Evolutionary conservation across 2,113 vertebrate species (phyloP).

Genomic region (Dicrurus megarhynchus): DNA sequence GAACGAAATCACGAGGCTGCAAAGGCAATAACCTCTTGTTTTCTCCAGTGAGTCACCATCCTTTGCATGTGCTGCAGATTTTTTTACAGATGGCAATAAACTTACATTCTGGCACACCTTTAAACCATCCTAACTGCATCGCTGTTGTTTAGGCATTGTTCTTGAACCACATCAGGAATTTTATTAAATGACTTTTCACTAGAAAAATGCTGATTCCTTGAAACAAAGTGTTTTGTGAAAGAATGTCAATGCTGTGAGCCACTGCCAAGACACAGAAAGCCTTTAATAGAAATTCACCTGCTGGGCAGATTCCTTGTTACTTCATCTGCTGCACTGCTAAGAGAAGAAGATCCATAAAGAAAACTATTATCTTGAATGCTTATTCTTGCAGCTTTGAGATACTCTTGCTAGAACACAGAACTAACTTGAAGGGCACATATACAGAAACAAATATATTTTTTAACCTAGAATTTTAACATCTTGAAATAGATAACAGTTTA

Average conservation of each 20-base stretch:
- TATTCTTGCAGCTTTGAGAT: neutral
- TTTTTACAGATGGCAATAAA: neutral
- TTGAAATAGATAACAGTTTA: neutral
- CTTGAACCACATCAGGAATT: neutral
- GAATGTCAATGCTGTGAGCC: neutral
- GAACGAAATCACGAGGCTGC: neutral
- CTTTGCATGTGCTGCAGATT: neutral
- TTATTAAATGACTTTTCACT: neutral
- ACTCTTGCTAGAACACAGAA: neutral
- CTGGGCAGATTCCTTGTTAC: constrained; percentile 6
- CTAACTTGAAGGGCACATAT: neutral
- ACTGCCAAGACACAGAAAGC: neutral
- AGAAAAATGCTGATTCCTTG: constrained; percentile 10
- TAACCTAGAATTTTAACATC: neutral
- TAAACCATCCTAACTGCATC: neutral
- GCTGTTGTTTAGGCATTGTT: neutral
- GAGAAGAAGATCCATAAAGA: neutral
- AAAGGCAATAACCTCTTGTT: neutral
- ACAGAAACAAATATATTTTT: neutral
- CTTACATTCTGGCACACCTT: neutral
- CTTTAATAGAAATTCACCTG: constrained; percentile 30
- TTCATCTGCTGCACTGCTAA: neutral
- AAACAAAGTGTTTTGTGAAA: neutral
- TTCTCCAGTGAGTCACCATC: neutral
- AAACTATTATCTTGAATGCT: neutral